Evolutionary conservation across 2,797 vertebrate species (phyloP).

Genomic region (Clarias platycephalus): DNA sequence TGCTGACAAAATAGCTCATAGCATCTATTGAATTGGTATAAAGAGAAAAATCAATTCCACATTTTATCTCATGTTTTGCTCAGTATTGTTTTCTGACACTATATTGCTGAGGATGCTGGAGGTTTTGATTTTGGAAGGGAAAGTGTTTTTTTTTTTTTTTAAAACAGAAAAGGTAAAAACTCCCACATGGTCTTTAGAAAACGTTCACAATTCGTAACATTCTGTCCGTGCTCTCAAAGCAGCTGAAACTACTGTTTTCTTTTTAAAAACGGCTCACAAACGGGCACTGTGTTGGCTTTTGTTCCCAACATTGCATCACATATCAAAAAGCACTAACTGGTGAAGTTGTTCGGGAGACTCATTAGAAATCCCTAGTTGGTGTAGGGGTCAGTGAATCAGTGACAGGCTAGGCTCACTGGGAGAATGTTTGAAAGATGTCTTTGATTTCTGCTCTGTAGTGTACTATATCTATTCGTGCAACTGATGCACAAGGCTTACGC

Average conservation of each 20-base stretch:
- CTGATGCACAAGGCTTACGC: background rate
- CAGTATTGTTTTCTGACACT: background rate
- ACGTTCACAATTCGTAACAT: background rate
- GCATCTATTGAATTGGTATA: background rate
- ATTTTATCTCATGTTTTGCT: background rate
- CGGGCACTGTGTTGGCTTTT: background rate
- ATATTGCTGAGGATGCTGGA: background rate
- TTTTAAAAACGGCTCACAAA: background rate
- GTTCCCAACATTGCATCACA: background rate
- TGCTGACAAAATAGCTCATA: background rate
- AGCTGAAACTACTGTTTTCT: background rate
- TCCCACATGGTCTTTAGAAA: background rate
- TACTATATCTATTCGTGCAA: background rate
- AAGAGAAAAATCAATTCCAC: background rate
- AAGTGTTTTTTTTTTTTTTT: background rate
- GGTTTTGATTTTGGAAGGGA: background rate
- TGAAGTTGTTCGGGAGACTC: background rate
- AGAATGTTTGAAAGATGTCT: background rate
- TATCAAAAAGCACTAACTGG: background rate
- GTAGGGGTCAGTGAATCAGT: background rate
- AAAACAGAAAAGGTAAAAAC: too few relatives aligned
- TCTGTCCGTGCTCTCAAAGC: background rate
- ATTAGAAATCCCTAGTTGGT: background rate
- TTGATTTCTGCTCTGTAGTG: background rate
- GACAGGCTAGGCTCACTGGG: background rate